phyloP scores from a whole-genome alignment of 2,113 vertebrate genomes.

The Scomber scombrus region DNA sequence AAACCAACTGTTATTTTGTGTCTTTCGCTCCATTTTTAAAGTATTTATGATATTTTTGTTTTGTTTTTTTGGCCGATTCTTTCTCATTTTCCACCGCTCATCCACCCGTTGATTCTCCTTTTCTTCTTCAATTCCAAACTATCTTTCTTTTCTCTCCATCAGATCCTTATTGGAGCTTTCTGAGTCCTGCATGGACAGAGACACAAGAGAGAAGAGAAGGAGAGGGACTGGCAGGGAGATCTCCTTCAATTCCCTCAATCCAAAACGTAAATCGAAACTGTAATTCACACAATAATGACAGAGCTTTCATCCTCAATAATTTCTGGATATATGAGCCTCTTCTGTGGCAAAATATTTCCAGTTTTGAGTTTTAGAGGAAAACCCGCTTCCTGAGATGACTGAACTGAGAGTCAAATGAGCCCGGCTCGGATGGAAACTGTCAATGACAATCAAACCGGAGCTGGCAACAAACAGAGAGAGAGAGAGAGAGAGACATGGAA shows the following conservation, averaged over 20 bases:
- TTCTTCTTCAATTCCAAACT: background rate
- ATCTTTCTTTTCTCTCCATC: background rate
- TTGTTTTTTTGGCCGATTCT: too few relatives aligned
- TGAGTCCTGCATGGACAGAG: background rate
- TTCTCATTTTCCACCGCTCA: background rate
- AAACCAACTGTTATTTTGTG: background rate
- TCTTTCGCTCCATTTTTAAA: too few relatives aligned
- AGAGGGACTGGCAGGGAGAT: background rate
- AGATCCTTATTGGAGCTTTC: background rate
- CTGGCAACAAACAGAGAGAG: background rate
- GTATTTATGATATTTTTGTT: too few relatives aligned
- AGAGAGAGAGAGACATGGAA: background rate
- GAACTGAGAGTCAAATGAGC: conserved; percentile 27
- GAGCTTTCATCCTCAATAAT: conserved; percentile 42
- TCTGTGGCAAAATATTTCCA: conserved; percentile 54
- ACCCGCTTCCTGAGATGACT: conserved; percentile 49
- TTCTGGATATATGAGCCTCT: conserved; percentile 11
- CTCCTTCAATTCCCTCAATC: conserved; percentile 7
- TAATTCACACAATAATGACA: conserved; percentile 55
- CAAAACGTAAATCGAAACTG: conserved; percentile 58
- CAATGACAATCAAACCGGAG: conserved; percentile 28
- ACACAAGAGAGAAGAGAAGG: background rate
- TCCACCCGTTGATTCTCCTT: background rate
- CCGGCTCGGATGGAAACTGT: conserved; percentile 25
- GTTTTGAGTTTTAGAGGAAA: conserved; percentile 47